phyloP scores from a whole-genome alignment of 2,113 vertebrate species.

The mouse (Mus musculus) region DNA sequence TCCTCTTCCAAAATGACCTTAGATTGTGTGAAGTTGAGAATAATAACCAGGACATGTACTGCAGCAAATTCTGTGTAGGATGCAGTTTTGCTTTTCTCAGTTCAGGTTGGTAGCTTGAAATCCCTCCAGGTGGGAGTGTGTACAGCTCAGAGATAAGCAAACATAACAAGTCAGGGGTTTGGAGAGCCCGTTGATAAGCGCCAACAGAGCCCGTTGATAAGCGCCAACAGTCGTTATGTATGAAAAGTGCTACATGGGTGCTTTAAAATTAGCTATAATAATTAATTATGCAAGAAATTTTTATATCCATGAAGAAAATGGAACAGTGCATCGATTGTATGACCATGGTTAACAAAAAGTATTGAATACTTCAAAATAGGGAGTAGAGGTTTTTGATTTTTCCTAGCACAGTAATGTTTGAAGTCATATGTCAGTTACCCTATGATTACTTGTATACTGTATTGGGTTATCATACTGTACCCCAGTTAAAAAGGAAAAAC shows the following conservation, averaged over 20 bases:
- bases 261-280: slow-evolving; percentile 41
- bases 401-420: neutral
- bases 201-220: slow-evolving; percentile 31
- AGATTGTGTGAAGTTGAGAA: neutral
- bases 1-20: neutral
- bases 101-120: neutral
- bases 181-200: slow-evolving; percentile 10
- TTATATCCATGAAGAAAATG: slow-evolving; percentile 32
- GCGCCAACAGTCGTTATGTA: slow-evolving; percentile 42
- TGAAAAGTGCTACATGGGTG: slow-evolving; percentile 28
- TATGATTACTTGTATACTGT: neutral
- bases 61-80: neutral
- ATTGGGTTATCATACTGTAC: neutral
- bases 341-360: neutral
- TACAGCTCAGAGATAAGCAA: slow-evolving; percentile 29
- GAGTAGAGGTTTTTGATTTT: neutral
- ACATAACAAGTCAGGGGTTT: neutral
- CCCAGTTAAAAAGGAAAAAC: neutral
- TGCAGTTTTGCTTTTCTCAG: neutral
- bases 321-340: neutral
- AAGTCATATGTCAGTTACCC: neutral
- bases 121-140: neutral
- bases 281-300: slow-evolving; percentile 24
- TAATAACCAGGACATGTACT: neutral
- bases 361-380: neutral